Evolutionary conservation across 2,888 invertebrate species (phyloP).

Genomic region (Hirudinaria manillensis): DNA sequence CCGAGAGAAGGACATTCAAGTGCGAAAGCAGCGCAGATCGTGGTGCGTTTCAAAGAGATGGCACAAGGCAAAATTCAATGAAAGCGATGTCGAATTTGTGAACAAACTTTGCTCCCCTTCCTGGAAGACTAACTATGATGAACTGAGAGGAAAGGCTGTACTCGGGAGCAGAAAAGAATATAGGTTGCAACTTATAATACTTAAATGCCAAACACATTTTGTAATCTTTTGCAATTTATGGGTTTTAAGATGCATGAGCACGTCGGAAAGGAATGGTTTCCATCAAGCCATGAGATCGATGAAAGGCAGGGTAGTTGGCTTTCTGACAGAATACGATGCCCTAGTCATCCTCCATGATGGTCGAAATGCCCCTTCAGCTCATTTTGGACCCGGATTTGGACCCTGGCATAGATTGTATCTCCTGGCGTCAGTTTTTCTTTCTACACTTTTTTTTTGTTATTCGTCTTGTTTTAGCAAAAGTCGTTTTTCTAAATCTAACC

Average conservation of each 20-base stretch:
- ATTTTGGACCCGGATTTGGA: constrained; percentile 22
- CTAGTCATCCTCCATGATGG: constrained; percentile 12
- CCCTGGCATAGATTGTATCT: constrained; percentile 26
- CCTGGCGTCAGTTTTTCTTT: not conserved
- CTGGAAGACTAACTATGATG: not conserved
- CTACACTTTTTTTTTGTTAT: too few relatives aligned
- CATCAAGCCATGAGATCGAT: constrained; percentile 14
- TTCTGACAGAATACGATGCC: constrained; percentile 15
- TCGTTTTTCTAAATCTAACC: too few relatives aligned
- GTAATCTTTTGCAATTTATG: not conserved
- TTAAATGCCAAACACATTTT: too few relatives aligned
- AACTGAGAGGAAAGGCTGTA: not conserved
- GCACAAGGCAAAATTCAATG: constrained; percentile 3
- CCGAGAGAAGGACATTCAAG: not conserved
- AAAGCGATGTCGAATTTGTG: constrained; percentile 9
- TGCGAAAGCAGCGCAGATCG: not conserved
- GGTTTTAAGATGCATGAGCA: constrained; percentile 7
- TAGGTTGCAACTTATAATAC: not conserved
- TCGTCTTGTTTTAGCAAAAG: not conserved
- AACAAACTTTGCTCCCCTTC: not conserved
- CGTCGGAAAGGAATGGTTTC: constrained; percentile 17
- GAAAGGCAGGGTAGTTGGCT: constrained; percentile 13
- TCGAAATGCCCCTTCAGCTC: constrained; percentile 16
- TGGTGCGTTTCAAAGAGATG: not conserved
- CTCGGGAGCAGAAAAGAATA: constrained; percentile 22